Base-by-base conservation (phyloP, 2,888 invertebrate species). In the Scaptodrosophila latifasciaeformis region DNA sequence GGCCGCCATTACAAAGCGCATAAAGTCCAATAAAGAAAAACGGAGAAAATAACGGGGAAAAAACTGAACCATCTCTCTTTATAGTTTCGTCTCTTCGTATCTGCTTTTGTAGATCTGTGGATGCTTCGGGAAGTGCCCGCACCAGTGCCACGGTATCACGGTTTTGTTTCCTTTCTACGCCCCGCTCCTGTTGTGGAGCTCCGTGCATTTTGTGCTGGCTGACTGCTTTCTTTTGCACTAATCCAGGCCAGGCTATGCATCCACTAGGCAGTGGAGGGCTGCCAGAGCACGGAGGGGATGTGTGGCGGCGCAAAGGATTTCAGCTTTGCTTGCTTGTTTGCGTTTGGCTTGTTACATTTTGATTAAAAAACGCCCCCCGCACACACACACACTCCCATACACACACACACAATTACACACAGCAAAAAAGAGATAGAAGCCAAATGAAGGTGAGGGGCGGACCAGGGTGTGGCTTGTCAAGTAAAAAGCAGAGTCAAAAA, bases 291-390 rank as follows among this genome's bases (percentile, higher is more conserved):
- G n/a, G n/a, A n/a, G n/a, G n/a, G n/a, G n/a, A n/a, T n/a, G n/a
- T n/a, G n/a, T n/a, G n/a, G n/a, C n/a, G n/a, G n/a, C n/a, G n/a
- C n/a, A n/a, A n/a, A 24, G 27, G 42, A 9, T 13, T 10, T n/a
- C 42, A 12, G 42, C 49, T 19, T 42, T 62, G 56, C 72, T 72
- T 76, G 76, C 76, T 74, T 79, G 74, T 79, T 72, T 79, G n/a
- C n/a, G n/a, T 37, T 79, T 76, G 79, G 67, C 74, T 74, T 74
- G 75, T 76, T 80, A 76, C 75, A 76, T 76, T 76, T 76, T 76
- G 75, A 76, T 76, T 76, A 76, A 76, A 76, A 74, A 76, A 75
- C 70, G 75, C 80, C 78, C 80, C 80, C 80, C n/a, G 77, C 77
- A 70, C 70, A 62, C 61, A 50, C 60, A 55, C 57, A 66, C 54